Evolutionary conservation across 37 sponge, comb jelly and placozoan genomes (phyloP), one percentile per base, ranked within the genome.

Genomic region (Beroe forskalii): DNA sequence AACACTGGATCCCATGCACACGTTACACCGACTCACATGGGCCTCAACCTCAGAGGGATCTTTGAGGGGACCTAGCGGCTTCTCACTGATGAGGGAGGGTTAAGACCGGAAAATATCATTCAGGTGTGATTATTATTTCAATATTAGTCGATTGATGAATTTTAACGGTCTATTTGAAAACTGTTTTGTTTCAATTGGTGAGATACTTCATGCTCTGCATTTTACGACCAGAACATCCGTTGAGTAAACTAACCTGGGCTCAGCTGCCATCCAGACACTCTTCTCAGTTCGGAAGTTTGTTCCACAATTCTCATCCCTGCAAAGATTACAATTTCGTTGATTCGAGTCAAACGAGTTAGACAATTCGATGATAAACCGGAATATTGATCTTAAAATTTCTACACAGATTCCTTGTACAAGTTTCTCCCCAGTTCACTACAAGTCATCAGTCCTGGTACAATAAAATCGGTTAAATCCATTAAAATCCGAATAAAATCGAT

Each of bases 181-280:
- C 12, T 48, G 55, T 6, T 6, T 6, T 48, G 55, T 48, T 48
- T 6, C 55, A 48, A 12, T 48, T 6, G 55, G 55, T n/a, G n/a
- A n/a, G n/a, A n/a, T n/a, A n/a, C n/a, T n/a, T n/a, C n/a, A n/a
- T n/a, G n/a, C n/a, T n/a, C n/a, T n/a, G n/a, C n/a, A n/a, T n/a
- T n/a, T n/a, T n/a, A n/a, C n/a, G n/a, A n/a, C n/a, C n/a, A n/a
- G n/a, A n/a, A n/a, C n/a, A n/a, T n/a, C n/a, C n/a, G n/a, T n/a
- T n/a, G n/a, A n/a, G n/a, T n/a, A n/a, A n/a, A n/a, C n/a, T n/a
- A n/a, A n/a, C n/a, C n/a, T n/a, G n/a, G n/a, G 24, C 27, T 80
- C 86, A n/a, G 86, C 55, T 12, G 40, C 86, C 86, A 80, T 41
- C 86, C 86, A 80, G 2, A 80, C 55, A 25, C 55, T 80, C 86